Conservation (phyloP, 2,797 vertebrate species). For the Phrynocephalus forsythii region DNA sequence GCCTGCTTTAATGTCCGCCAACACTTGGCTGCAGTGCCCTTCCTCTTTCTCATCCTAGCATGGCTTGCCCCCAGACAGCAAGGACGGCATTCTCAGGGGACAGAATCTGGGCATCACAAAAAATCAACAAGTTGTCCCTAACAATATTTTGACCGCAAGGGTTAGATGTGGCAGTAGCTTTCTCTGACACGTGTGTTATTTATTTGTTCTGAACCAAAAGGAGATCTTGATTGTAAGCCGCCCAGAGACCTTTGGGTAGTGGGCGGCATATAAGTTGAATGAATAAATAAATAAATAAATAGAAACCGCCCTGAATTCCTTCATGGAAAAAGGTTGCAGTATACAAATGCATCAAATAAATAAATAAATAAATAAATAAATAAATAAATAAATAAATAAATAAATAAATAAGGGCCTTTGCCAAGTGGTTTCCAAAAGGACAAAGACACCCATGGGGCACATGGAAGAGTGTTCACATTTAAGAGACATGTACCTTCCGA, state of each 20-base stretch:
- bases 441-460: too few relatives aligned
- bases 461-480: background rate
- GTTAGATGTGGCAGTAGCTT: background rate
- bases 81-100: background rate
- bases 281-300: too few relatives aligned
- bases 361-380: too few relatives aligned
- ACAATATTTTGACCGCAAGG: background rate
- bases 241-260: too few relatives aligned
- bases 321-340: too few relatives aligned
- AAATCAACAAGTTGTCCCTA: background rate
- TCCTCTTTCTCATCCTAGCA: background rate
- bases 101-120: background rate
- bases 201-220: too few relatives aligned
- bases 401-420: background rate
- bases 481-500: background rate
- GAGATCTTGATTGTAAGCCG: too few relatives aligned
- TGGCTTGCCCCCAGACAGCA: background rate
- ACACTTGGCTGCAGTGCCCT: background rate
- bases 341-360: too few relatives aligned
- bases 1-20: too few relatives aligned
- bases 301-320: too few relatives aligned
- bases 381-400: too few relatives aligned
- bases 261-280: too few relatives aligned
- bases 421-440: background rate
- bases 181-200: background rate